phyloP scores from a whole-genome alignment of 2,797 vertebrate genomes.

The Linurgus olivaceus region DNA sequence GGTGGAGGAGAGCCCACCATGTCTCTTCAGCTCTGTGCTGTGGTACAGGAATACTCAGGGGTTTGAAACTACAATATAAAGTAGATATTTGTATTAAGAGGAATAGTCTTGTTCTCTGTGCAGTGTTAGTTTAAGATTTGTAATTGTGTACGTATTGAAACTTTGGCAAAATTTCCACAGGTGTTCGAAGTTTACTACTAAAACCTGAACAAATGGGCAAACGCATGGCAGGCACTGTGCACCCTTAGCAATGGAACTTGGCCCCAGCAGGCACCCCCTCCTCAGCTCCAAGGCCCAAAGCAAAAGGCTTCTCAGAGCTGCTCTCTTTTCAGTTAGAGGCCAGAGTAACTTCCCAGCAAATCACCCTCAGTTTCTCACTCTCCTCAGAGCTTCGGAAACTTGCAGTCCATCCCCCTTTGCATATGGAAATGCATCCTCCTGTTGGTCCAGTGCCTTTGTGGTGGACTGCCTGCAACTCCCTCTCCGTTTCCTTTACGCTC shows the following conservation, averaged over 20 bases:
- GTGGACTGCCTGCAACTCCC: not conserved
- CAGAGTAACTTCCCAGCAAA: not conserved
- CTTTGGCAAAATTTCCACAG: conserved; percentile 80
- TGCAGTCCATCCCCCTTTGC: fast-evolving
- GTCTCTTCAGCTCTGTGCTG: conserved; percentile 73
- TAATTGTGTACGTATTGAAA: conserved; percentile 73
- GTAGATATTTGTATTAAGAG: conserved; percentile 73
- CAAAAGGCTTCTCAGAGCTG: not conserved
- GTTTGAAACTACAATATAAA: conserved; percentile 79
- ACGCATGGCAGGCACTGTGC: conserved; percentile 29
- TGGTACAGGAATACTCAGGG: conserved; percentile 89
- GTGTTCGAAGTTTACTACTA: conserved; percentile 78
- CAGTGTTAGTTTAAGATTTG: conserved; percentile 76
- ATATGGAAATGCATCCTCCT: not conserved
- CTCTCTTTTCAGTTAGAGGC: not conserved
- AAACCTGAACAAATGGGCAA: conserved; percentile 73
- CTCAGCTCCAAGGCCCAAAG: not conserved
- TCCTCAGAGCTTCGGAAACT: not conserved
- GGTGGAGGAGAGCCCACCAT: conserved; percentile 64
- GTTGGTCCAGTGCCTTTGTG: not conserved
- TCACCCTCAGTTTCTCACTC: not conserved
- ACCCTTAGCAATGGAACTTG: not conserved
- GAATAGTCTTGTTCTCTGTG: conserved; percentile 75
- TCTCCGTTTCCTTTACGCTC: not conserved
- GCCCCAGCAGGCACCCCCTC: not conserved